These are phyloP conservation scores for Malurus alboscapulatus DNA, from an alignment of 2,113 vertebrate species.

Conservation along the genomic window DNA sequence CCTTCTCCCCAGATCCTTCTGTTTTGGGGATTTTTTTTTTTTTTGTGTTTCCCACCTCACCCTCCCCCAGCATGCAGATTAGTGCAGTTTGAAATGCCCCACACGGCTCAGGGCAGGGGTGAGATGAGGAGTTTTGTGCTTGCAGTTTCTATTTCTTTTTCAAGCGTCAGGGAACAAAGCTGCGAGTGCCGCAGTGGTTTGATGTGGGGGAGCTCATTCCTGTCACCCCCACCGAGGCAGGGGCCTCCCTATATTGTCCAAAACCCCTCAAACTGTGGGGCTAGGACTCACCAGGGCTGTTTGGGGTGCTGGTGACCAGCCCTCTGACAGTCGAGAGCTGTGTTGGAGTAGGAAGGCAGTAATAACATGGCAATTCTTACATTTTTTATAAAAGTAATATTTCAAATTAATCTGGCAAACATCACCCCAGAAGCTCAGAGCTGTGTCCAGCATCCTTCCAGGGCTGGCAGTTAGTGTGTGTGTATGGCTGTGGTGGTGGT, in stretches of 20 bases:
- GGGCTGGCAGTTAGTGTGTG: neutral
- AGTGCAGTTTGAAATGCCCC: neutral
- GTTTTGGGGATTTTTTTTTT: neutral
- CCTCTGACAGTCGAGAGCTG: neutral
- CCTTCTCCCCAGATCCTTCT: neutral
- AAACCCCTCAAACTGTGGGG: neutral
- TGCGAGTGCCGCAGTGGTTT: fast-evolving
- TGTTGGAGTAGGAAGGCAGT: neutral
- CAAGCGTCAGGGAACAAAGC: neutral
- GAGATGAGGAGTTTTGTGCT: neutral
- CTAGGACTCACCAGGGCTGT: neutral
- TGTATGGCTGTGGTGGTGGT: neutral
- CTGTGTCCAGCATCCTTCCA: neutral
- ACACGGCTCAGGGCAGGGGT: fast-evolving
- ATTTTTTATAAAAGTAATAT: neutral
- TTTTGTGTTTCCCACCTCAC: neutral
- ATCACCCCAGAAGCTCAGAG: neutral
- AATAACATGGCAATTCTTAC: neutral
- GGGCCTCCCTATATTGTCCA: neutral
- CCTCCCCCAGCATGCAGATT: neutral
- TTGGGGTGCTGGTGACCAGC: neutral
- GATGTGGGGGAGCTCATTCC: fast-evolving
- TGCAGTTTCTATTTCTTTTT: neutral
- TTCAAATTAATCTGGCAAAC: neutral
- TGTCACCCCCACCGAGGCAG: fast-evolving